Base-by-base conservation (phyloP, 2,888 invertebrate genomes). In the Agrochola macilenta region DNA sequence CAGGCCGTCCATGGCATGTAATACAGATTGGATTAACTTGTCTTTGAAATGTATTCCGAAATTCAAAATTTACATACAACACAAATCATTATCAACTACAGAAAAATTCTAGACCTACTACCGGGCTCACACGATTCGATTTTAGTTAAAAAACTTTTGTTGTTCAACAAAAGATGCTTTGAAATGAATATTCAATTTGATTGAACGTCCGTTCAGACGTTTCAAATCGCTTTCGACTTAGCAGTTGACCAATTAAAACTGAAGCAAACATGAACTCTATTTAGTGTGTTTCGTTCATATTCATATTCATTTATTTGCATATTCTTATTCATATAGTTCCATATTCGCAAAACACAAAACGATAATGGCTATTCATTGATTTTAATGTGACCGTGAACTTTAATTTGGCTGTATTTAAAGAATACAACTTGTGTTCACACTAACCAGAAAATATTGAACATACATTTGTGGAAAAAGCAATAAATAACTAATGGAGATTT, bases 331-430 rank as follows among this genome's bases (percentile, higher is more conserved):
- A n/a, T n/a, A n/a, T n/a, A n/a, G n/a, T n/a, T 74, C 11, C 1
- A 46, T 60, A 61, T 35, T 39, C 4, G 79, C 12, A 66, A n/a
- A 3, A 76, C 35, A 46, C 79, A 46, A 46, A 57, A 49, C 39
- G 1, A n/a, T 26, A 39, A 30, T 14, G 4, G 39, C 12, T 12
- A 49, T 66, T 58, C 5, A 76, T 79, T n/a, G 54, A 68, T 68
- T 58, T 35, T 12, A 57, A 58, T 58, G 8, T 49, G 76, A 58
- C 69, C 79, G 7, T 76, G 58, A 58, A 58, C 69, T 58, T 5
- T 65, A 30, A 78, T 75, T 77, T 71, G 17, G 1, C 30, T 17
- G 23, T 39, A 26, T 70, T 9, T 39, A n/a, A 8, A 17, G 17
- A 26, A 26, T 58, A 58, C 7, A 26, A 26, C 26, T 0, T 39